These are phyloP conservation scores for Neopipo cinnamomea DNA, from an alignment of 2,113 vertebrate genomes.

Conservation along the genomic window DNA sequence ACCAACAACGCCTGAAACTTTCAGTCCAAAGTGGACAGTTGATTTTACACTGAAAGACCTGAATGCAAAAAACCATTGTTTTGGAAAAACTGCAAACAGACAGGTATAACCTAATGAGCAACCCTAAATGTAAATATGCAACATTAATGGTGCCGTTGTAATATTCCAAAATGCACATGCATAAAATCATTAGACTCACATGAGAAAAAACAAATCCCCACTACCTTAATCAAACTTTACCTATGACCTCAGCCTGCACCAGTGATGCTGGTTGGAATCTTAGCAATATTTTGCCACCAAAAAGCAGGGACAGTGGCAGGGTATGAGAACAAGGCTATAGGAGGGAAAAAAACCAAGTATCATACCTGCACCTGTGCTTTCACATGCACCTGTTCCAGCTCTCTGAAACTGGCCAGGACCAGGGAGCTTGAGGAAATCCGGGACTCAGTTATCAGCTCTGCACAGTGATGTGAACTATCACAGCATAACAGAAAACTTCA, in stretches of 20 bases:
- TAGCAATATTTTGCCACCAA: not conserved
- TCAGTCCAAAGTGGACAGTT: not conserved
- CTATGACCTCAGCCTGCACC: not conserved
- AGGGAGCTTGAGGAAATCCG: not conserved
- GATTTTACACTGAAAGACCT: not conserved
- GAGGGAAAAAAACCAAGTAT: not conserved
- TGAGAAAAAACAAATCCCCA: not conserved
- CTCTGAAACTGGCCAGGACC: not conserved
- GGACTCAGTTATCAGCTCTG: not conserved
- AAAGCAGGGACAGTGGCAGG: not conserved
- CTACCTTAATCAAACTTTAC: not conserved
- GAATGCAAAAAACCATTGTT: rapidly evolving
- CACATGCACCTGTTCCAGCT: not conserved
- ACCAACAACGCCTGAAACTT: not conserved
- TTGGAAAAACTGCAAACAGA: not conserved
- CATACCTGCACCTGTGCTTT: not conserved
- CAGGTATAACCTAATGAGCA: not conserved
- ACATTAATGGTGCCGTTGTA: not conserved
- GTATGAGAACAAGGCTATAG: not conserved
- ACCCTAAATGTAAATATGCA: not conserved
- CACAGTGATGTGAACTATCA: not conserved
- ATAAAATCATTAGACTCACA: not conserved
- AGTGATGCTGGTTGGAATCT: not conserved
- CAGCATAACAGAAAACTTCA: not conserved
- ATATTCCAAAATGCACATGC: not conserved